Percentiles rank a stretch among this genome's conserved stretches.
These are phyloP conservation scores for Amphiprion clarkii DNA, from an alignment of 2,797 vertebrate species.

Conservation along the genomic window DNA sequence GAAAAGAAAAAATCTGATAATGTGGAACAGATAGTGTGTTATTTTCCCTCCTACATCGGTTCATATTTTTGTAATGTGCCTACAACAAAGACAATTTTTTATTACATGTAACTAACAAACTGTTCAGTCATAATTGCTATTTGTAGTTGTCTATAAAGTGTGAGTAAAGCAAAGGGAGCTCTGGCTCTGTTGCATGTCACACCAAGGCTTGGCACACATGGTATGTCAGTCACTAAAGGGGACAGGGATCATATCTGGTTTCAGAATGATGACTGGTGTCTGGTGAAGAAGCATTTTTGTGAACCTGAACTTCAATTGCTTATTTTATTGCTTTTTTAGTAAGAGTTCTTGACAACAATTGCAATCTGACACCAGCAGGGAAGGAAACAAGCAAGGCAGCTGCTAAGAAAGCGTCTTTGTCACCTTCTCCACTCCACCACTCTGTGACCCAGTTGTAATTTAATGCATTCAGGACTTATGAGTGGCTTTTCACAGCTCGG, in stretches of 20 bases:
- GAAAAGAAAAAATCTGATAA: not conserved
- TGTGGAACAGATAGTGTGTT: no score
- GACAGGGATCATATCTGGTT: slow-evolving; percentile 40
- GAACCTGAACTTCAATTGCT: not conserved
- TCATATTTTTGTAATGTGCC: no score
- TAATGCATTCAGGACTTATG: not conserved
- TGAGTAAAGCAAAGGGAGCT: slow-evolving; percentile 1
- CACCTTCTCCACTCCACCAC: not conserved
- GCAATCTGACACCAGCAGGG: not conserved
- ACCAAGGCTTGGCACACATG: slow-evolving; percentile 42
- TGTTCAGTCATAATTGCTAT: not conserved
- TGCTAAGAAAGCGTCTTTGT: not conserved
- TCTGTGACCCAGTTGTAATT: slow-evolving; percentile 13
- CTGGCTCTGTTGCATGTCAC: not conserved
- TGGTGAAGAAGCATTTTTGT: not conserved
- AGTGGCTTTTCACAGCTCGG: slow-evolving; percentile 6
- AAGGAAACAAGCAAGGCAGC: not conserved
- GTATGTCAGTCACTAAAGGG: slow-evolving; percentile 37
- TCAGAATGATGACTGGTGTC: slow-evolving; percentile 16
- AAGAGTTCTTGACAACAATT: not conserved
- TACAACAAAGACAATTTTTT: not conserved
- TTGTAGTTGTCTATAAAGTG: slow-evolving; percentile 8
- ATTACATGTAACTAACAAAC: not conserved
- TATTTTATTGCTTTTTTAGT: not conserved
- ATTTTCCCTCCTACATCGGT: no score